Conservation (phyloP, 2,888 invertebrate species). For the Matsumyia berberina region DNA sequence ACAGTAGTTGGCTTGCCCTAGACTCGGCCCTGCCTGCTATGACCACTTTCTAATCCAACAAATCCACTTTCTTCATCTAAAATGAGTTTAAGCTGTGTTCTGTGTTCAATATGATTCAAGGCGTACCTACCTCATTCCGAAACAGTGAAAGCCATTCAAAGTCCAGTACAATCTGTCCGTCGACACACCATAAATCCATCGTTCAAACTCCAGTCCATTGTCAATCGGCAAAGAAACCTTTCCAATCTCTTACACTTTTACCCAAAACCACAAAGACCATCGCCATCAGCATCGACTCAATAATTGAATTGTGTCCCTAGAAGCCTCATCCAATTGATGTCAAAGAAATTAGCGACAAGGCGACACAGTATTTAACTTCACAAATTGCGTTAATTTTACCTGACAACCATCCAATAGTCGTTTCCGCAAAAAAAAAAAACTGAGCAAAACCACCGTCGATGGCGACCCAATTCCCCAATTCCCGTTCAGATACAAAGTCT, state of each 20-base stretch:
- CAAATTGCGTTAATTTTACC: conserved; percentile 33
- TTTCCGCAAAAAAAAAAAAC: conserved; percentile 18
- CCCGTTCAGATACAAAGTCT: not conserved
- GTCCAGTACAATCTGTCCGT: no score
- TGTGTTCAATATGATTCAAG: no score
- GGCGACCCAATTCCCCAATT: conserved; percentile 45
- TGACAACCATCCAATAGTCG: conserved; percentile 36
- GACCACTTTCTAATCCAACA: no score
- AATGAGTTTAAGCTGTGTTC: no score
- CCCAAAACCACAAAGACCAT: conserved; percentile 1
- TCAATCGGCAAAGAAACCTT: not conserved
- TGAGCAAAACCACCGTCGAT: not conserved
- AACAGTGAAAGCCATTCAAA: no score
- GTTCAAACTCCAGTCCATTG: not conserved
- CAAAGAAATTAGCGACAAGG: conserved; percentile 28
- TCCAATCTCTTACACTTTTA: conserved; percentile 9
- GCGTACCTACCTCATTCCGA: no score
- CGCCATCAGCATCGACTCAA: conserved; percentile 6
- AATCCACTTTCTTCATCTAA: no score
- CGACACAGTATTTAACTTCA: conserved; percentile 5
- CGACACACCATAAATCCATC: not conserved
- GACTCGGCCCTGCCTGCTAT: no score
- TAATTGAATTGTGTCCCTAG: conserved; percentile 35
- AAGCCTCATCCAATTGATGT: conserved; percentile 22
- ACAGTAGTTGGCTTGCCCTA: no score